A percentile compares a stretch with the other conserved stretches of the same genome.
These are phyloP conservation scores for Acanthiza pusilla DNA, from an alignment of 2,797 vertebrate species.

Conservation along the genomic window DNA sequence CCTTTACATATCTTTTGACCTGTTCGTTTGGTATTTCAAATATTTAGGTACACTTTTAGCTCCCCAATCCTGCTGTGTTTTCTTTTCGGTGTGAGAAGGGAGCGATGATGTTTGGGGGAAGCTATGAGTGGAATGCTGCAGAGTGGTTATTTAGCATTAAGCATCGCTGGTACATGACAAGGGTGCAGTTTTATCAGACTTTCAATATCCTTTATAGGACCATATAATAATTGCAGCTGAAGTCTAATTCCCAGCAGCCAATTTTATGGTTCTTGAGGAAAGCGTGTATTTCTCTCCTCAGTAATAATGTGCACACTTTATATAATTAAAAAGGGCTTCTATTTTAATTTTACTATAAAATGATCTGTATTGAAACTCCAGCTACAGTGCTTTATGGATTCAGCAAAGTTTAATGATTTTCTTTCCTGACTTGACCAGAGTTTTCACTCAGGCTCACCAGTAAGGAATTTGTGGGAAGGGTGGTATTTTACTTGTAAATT, in stretches of 20 bases:
- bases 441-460: not conserved
- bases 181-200: constrained; percentile 50
- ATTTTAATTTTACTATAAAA: constrained; percentile 64
- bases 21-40: constrained; percentile 2
- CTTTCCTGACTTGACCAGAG: not conserved
- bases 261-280: constrained; percentile 61
- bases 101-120: constrained; percentile 23
- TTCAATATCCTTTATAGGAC: constrained; percentile 61
- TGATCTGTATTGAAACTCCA: constrained; percentile 37
- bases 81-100: constrained; percentile 7
- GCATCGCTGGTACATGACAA: constrained; percentile 25
- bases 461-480: constrained; percentile 15
- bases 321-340: constrained; percentile 66
- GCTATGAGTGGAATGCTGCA: constrained; percentile 53
- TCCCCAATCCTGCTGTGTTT: constrained; percentile 9
- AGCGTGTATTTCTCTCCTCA: constrained; percentile 34
- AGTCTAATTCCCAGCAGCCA: constrained; percentile 60
- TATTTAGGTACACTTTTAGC: constrained; percentile 19
- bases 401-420: constrained; percentile 21
- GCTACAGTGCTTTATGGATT: not conserved
- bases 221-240: constrained; percentile 54
- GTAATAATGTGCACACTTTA: constrained; percentile 56
- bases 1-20: constrained; percentile 2
- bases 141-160: constrained; percentile 44
- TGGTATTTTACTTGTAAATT: constrained; percentile 23